Conservation (phyloP, 2,888 invertebrate species). For the Drepanosiphum platanoidis region DNA sequence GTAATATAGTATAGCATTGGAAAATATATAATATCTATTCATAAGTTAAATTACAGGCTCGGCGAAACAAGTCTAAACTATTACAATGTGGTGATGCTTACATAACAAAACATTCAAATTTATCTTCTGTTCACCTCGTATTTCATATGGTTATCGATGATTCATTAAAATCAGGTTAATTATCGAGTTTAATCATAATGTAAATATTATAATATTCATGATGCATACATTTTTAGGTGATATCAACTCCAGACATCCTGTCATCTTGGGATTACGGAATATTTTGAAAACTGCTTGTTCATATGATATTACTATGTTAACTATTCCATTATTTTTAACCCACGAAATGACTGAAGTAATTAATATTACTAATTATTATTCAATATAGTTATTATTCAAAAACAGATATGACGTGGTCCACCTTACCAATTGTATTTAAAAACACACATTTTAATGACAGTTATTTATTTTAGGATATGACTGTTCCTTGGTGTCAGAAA, state of each 20-base stretch:
- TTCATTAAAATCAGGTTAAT: constrained; percentile 70
- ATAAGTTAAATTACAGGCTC: constrained; percentile 63
- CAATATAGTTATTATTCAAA: no score
- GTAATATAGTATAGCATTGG: constrained; percentile 59
- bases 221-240: constrained; percentile 74
- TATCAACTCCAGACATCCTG: constrained; percentile 95
- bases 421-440: not conserved
- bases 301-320: constrained; percentile 91
- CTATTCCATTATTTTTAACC: constrained; percentile 90
- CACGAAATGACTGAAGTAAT: constrained; percentile 93
- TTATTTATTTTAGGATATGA: constrained; percentile 80
- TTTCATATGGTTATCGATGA: constrained; percentile 96
- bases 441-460: not conserved
- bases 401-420: not conserved
- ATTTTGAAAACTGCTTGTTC: constrained; percentile 94
- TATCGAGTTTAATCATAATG: not conserved
- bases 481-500: constrained; percentile 94
- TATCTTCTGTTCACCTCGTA: constrained; percentile 92
- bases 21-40: not conserved
- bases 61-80: constrained; percentile 71
- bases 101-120: constrained; percentile 89
- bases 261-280: constrained; percentile 92
- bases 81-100: constrained; percentile 87
- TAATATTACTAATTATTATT: constrained; percentile 26
- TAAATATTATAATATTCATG: constrained; percentile 10